Evolutionary conservation across 1,140 invertebrate species (phyloP), one percentile per base, ranked within the genome.

Genomic region (Saccostrea cuccullata): DNA sequence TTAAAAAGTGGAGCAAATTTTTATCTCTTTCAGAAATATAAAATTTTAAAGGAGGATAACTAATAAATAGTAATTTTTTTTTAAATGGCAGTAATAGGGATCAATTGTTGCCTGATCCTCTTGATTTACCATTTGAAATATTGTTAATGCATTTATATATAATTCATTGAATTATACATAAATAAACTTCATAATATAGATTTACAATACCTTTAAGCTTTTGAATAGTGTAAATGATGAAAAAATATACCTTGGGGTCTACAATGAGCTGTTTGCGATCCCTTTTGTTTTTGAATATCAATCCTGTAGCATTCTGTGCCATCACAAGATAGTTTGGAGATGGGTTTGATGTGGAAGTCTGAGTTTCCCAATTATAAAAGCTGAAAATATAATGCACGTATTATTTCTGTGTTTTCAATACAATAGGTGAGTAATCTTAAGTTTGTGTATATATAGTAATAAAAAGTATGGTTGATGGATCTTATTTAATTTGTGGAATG

Each of bases 291-390:
- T 95, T 95, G 84, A 97, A 97, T 17, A 96, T 91, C 0, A 97
- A 91, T 0, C 97, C 97, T 88, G 95, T 95, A 36, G 96, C 96
- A 86, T 96, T 96, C 91, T 97, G 96, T 89, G 97, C 96, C 11
- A 97, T 95, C 2, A 96, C 96, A 94, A 96, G 95, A 91, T 95
- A 97, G 95, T 98, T 97, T 84, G 96, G 95, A 56, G 96, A 96
- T 86, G 96, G 96, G 90, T 97, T 97, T 15, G 96, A 96, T 23
- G 95, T 95, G 0, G 96, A 96, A 60, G 96, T 96, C 6, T 96
- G 96, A 58, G 95, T 96, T 90, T 96, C 96, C 97, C 97, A 97
- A 93, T 97, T 96, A 92, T 96, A 97, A 92, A 95, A 95, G 88
- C 94, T 95, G 86, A n/a, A 92, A 91, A 83, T 56, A 26, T 2